Conservation (phyloP, 2,113 vertebrate genomes). For the Myrmophylax atrothorax region DNA sequence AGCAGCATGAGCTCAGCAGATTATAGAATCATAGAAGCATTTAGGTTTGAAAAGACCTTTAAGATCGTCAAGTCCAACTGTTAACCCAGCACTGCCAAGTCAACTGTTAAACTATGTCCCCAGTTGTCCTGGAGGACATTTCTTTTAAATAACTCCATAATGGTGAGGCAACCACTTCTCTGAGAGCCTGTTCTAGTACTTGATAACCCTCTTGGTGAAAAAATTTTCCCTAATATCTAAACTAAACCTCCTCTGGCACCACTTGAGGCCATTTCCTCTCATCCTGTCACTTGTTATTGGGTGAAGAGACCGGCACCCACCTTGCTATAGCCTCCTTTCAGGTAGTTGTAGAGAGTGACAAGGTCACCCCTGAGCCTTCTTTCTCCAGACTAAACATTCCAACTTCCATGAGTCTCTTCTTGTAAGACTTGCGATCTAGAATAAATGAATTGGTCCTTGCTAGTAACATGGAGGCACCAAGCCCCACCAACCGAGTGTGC, state of each 20-base stretch:
- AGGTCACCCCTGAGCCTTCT: background rate
- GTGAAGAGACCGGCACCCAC: background rate
- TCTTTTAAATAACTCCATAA: background rate
- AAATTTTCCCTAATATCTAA: background rate
- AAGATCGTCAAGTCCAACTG: background rate
- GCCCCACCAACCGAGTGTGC: background rate
- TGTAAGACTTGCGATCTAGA: background rate
- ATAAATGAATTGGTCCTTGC: background rate
- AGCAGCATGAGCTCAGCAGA: background rate
- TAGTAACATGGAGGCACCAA: background rate
- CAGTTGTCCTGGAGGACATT: too few relatives aligned
- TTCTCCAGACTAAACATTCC: background rate
- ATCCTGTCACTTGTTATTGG: background rate
- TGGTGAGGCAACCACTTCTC: background rate
- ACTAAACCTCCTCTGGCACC: background rate
- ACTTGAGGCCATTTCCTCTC: background rate
- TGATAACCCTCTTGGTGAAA: background rate
- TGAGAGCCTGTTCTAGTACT: background rate
- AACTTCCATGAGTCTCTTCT: background rate
- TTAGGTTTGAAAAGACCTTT: background rate
- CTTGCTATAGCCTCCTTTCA: background rate
- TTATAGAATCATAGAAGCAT: background rate
- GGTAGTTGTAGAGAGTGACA: background rate
- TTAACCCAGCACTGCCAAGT: background rate
- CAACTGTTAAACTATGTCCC: background rate